phyloP scores from a whole-genome alignment of 1,140 invertebrate genomes.

The Drosophila mojavensis region DNA sequence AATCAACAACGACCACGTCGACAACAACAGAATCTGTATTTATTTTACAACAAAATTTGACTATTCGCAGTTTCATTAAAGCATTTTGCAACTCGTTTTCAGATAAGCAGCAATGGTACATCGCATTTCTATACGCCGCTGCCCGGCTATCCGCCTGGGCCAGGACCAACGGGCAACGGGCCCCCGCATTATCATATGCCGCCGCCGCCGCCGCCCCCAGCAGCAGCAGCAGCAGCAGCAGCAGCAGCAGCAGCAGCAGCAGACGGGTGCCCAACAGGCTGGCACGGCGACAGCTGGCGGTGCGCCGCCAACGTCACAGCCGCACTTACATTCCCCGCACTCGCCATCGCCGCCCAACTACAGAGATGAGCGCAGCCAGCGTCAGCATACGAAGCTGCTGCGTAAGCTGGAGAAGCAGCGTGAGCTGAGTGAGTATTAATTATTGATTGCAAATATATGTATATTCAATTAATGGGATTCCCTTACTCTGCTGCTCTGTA shows the following conservation, averaged over 20 bases:
- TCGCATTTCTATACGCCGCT: slow-evolving; percentile 85
- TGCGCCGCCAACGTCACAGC: slow-evolving; percentile 61
- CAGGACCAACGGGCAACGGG: slow-evolving; percentile 85
- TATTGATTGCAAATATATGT: neutral
- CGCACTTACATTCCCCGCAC: slow-evolving; percentile 84
- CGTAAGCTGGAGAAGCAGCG: slow-evolving; percentile 89
- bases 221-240: no score
- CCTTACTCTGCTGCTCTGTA: slow-evolving; percentile 5
- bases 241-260: no score
- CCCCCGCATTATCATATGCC: slow-evolving; percentile 86
- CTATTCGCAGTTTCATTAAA: neutral
- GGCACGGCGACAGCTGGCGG: slow-evolving; percentile 28
- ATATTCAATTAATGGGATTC: neutral
- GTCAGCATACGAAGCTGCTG: slow-evolving; percentile 90
- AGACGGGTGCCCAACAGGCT: slow-evolving; percentile 24
- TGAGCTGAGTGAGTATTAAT: slow-evolving; percentile 84
- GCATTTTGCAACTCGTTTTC: slow-evolving; percentile 6
- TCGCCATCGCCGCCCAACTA: slow-evolving; percentile 86
- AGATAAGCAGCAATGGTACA: slow-evolving; percentile 85
- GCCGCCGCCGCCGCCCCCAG: slow-evolving; percentile 64
- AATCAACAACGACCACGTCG: slow-evolving; percentile 25
- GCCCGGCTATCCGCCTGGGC: slow-evolving; percentile 84
- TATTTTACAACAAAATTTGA: neutral
- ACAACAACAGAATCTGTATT: slow-evolving; percentile 26
- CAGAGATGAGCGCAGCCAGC: slow-evolving; percentile 91